A percentile compares a stretch with the other conserved stretches of the same genome.
phyloP scores from a whole-genome alignment of 1,140 invertebrate genomes.

The Caenorhabditis inopinata region DNA sequence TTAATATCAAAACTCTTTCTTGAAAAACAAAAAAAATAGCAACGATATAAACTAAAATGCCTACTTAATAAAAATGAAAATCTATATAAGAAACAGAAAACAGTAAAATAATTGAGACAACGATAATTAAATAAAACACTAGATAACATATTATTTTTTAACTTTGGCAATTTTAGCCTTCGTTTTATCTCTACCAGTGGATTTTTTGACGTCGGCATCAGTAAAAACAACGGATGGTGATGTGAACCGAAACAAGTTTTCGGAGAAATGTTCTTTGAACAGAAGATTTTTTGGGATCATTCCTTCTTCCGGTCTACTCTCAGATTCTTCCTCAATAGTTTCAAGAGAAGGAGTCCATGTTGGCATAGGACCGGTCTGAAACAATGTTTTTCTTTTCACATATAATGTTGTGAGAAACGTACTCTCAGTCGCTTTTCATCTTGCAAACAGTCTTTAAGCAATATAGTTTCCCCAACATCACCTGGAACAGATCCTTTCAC shows the following conservation, averaged over 20 bases:
- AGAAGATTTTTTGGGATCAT: slow-evolving; percentile 28
- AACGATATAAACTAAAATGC: too few relatives aligned
- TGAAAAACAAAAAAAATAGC: too few relatives aligned
- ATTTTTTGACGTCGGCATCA: slow-evolving; percentile 54
- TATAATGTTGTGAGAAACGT: neutral
- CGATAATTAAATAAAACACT: neutral
- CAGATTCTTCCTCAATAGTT: slow-evolving; percentile 45
- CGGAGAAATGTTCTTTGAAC: slow-evolving; percentile 51
- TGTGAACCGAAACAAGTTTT: slow-evolving; percentile 56
- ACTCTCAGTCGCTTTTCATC: slow-evolving; percentile 27
- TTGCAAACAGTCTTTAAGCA: slow-evolving; percentile 59
- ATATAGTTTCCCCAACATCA: slow-evolving; percentile 54
- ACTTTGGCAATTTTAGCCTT: slow-evolving; percentile 63
- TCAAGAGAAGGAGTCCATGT: slow-evolving; percentile 53
- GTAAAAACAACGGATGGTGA: slow-evolving; percentile 59
- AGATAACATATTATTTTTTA: slow-evolving; percentile 54
- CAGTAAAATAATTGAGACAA: neutral
- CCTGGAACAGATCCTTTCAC: slow-evolving; percentile 60
- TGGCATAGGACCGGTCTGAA: slow-evolving; percentile 49
- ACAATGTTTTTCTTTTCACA: neutral
- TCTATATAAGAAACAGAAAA: neutral
- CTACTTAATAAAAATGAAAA: neutral
- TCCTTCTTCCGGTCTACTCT: neutral
- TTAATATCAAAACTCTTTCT: too few relatives aligned
- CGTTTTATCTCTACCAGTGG: slow-evolving; percentile 52